Evolutionary conservation across 2,113 vertebrate genomes (phyloP).

Genomic region (Herpetotheres cachinnans): DNA sequence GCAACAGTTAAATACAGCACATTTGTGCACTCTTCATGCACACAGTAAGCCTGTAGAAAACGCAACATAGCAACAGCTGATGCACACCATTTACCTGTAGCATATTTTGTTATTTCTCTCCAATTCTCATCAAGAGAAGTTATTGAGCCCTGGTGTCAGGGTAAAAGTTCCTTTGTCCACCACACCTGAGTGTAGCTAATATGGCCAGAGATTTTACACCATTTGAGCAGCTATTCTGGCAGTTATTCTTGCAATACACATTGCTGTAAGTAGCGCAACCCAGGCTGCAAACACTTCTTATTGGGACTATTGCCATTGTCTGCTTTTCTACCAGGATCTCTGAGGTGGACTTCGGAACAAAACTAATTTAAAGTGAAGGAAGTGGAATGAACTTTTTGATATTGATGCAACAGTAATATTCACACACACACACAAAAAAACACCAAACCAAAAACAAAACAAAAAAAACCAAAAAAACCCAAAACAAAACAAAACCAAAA

Average conservation of each 20-base stretch:
- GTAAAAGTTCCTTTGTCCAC: not conserved
- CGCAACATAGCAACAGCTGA: not conserved
- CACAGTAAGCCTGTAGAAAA: not conserved
- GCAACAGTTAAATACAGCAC: not conserved
- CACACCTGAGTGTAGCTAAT: not conserved
- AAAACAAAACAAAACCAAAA: too few relatives aligned
- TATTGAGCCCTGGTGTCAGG: not conserved
- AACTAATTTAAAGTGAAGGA: not conserved
- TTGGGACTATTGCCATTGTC: not conserved
- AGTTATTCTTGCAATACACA: not conserved
- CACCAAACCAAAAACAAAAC: too few relatives aligned
- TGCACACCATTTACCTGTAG: too few relatives aligned
- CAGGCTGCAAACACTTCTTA: not conserved
- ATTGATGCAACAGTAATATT: not conserved
- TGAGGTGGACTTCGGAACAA: not conserved
- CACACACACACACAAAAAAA: too few relatives aligned
- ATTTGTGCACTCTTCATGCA: not conserved
- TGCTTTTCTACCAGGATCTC: not conserved
- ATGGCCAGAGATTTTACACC: not conserved
- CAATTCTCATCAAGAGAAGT: not conserved
- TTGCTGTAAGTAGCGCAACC: not conserved
- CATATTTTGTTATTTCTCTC: not conserved
- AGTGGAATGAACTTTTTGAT: not conserved
- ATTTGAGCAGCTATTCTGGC: not conserved
- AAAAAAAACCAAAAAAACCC: fast-evolving